Evolutionary conservation across 2,888 invertebrate species (phyloP).

Genomic region (Blastobasis lacticolella): DNA sequence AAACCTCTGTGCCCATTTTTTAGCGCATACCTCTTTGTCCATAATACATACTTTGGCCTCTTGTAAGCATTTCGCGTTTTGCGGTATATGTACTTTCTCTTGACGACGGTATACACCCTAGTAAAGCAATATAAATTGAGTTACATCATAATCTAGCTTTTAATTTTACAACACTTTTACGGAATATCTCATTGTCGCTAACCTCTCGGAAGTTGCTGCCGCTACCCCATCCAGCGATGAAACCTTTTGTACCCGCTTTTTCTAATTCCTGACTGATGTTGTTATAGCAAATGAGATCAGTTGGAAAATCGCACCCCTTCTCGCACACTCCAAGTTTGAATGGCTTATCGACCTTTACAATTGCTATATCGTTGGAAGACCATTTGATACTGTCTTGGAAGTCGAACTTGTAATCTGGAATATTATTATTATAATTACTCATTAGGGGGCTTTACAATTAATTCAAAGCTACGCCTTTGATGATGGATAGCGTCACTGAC

Average conservation of each 20-base stretch:
- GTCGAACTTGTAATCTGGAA: conserved; percentile 63
- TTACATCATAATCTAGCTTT: not conserved
- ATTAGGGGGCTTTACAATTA: too few relatives aligned
- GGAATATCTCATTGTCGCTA: conserved; percentile 1
- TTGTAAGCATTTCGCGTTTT: conserved; percentile 53
- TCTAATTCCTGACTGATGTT: conserved; percentile 59
- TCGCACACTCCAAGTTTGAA: conserved; percentile 55
- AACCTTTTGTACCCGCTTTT: conserved; percentile 57
- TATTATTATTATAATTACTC: not conserved
- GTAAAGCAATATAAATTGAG: not conserved
- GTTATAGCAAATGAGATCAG: conserved; percentile 46
- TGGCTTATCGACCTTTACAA: conserved; percentile 57
- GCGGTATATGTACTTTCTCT: conserved; percentile 31
- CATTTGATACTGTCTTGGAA: conserved; percentile 68
- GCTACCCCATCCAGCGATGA: conserved; percentile 64
- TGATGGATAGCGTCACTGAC: too few relatives aligned
- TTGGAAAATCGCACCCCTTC: conserved; percentile 50
- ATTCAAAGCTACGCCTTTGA: too few relatives aligned
- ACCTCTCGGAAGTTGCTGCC: conserved; percentile 63
- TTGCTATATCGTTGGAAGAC: conserved; percentile 66
- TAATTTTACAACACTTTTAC: not conserved
- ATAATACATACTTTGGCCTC: conserved; percentile 64
- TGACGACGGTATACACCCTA: conserved; percentile 60
- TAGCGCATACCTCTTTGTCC: conserved; percentile 63
- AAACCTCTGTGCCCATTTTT: conserved; percentile 61